Evolutionary conservation across 2,113 vertebrate genomes (phyloP), one percentile per base, ranked within the genome.

Genomic region (Hucho hucho): DNA sequence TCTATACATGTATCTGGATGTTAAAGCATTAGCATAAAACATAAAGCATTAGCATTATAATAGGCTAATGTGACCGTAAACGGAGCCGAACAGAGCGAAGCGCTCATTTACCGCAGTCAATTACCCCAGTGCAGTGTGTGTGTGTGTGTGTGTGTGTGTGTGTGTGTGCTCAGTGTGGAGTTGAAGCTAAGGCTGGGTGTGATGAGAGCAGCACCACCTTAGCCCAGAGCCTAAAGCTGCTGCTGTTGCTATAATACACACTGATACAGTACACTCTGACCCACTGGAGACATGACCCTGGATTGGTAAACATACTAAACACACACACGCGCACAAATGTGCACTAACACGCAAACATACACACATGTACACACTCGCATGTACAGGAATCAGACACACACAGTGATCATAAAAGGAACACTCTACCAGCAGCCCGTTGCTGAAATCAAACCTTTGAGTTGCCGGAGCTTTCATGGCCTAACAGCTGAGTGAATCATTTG

Each of bases 151-250:
- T n/a, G 58, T 94, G 93, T 95, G 93, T 95, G 93, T 95, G 92
- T 95, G 94, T 95, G 94, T 32, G 32, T 32, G 32, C 6, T 6
- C 32, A 32, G 32, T 32, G 32, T 94, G 28, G 6, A 9, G 37
- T 43, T 37, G 37, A 9, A 43, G 37, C 9, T 2, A 68, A 93
- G 53, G 93, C 94, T 93, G 94, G 94, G 94, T 95, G 93, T 94
- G 94, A 56, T 56, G 58, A 93, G 94, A 94, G 91, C 92, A 53
- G 49, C 4, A 14, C 37, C 37, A 93, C 94, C 94, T 95, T 95
- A 95, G 93, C 94, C 93, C 93, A 94, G 95, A 94, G 93, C 94
- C 94, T 94, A 94, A 92, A 4, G 28, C 94, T 89, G 92, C 93
- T 91, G 93, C 93, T 91, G 93, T 91, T 94, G 37, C 9, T 93